These are phyloP conservation scores for Lates calcarifer DNA, from an alignment of 2,113 vertebrate genomes.

Conservation along the genomic window DNA sequence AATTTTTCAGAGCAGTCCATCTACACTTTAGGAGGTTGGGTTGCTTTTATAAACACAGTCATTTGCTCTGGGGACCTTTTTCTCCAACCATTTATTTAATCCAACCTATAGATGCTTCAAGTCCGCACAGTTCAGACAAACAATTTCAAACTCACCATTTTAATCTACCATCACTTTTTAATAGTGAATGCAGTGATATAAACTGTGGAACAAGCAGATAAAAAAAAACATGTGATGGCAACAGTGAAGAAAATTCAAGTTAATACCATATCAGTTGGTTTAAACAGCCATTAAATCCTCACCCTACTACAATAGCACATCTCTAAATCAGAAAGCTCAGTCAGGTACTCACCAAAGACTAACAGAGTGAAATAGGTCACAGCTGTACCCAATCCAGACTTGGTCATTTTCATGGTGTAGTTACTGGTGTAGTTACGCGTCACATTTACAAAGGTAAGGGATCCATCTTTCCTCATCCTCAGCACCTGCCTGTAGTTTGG, in stretches of 20 bases:
- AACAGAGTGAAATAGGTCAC: constrained; percentile 64
- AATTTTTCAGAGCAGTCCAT: background rate
- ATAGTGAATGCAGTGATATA: too few relatives aligned
- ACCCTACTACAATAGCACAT: background rate
- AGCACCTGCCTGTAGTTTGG: constrained; percentile 15
- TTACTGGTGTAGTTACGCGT: constrained; percentile 17
- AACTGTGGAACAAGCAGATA: too few relatives aligned
- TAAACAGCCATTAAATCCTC: background rate
- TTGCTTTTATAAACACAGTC: background rate
- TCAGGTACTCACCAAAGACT: constrained; percentile 77
- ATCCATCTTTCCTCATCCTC: constrained; percentile 60
- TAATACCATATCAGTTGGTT: background rate
- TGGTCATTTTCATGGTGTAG: constrained; percentile 72
- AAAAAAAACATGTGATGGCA: too few relatives aligned
- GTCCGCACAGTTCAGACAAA: background rate
- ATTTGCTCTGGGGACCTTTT: background rate
- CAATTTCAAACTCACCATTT: too few relatives aligned
- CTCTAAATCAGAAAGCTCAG: background rate
- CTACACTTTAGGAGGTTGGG: background rate
- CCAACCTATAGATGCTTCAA: too few relatives aligned
- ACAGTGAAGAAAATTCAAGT: background rate
- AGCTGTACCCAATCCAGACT: constrained; percentile 53
- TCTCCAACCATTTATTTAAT: background rate
- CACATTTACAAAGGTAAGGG: constrained; percentile 74
- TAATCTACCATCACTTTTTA: too few relatives aligned